Evolutionary conservation across 1,140 invertebrate species (phyloP), one percentile per base, ranked within the genome.

Genomic region (Diuraphis noxia): DNA sequence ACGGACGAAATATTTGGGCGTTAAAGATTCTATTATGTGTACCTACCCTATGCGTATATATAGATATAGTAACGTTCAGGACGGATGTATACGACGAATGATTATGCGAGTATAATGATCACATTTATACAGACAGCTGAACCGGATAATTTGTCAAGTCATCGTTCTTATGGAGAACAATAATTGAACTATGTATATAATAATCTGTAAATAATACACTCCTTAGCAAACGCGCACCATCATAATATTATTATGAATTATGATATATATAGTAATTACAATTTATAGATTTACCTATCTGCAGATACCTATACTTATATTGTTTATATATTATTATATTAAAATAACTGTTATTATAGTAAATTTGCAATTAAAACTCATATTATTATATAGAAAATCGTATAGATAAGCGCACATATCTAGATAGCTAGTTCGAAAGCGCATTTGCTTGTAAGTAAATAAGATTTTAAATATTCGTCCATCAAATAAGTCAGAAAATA

Each of bases 111-210:
- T n/a, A 72, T 72, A 72, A 72, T 72, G 56, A 72, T 72, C 30
- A 72, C 13, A 72, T 72, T 72, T 72, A 72, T 72, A 72, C n/a
- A 72, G 56, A n/a, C 56, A 72, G 56, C 56, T 72, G 56, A 72
- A 72, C 56, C 56, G 56, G 34, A 72, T 72, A 72, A 72, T 72
- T 72, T 72, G 56, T 72, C 30, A 72, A 72, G 56, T 72, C 56
- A 72, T 72, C 56, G 56, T 72, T 72, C 56, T 72, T 72, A 72
- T 72, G n/a, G 56, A 72, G 56, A 72, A 72, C 56, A 72, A 72
- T 72, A 72, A 72, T 72, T 72, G 56, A 72, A 72, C 56, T 72
- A 72, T 72, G n/a, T 63, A 46, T 17, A 46, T 46, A 46, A 72
- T 72, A 72, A 72, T 72, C 13, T 72, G 30, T 72, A 72, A 72